A percentile compares a stretch with the other conserved stretches of the same genome.
phyloP scores from a whole-genome alignment of 2,113 vertebrate genomes.

The Triplophysa rosa region DNA sequence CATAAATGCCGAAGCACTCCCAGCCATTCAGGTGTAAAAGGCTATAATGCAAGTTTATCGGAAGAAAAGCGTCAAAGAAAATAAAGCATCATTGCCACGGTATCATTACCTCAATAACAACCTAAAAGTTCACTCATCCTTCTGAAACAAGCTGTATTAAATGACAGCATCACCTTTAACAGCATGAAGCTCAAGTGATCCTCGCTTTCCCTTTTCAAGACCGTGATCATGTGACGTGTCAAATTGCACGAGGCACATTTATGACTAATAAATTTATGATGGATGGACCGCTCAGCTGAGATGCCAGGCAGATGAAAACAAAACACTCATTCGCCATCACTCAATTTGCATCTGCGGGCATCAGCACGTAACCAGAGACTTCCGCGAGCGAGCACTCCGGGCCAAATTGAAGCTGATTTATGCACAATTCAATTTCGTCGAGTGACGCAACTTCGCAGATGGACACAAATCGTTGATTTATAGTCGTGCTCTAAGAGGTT shows the following conservation, averaged over 20 bases:
- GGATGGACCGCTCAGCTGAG: slow-evolving; percentile 9
- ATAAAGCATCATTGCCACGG: neutral
- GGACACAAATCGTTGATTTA: slow-evolving; percentile 43
- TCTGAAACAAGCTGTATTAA: neutral
- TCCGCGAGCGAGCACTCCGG: slow-evolving; percentile 27
- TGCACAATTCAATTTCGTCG: slow-evolving; percentile 2
- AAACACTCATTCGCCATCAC: neutral
- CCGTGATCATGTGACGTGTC: neutral
- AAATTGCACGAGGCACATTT: slow-evolving; percentile 26
- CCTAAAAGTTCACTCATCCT: neutral
- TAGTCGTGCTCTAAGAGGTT: slow-evolving; percentile 41
- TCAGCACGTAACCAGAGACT: slow-evolving; percentile 23
- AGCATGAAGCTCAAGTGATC: neutral
- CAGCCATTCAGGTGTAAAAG: neutral
- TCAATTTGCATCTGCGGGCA: slow-evolving; percentile 19
- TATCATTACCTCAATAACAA: neutral
- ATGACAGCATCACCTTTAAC: slow-evolving; percentile 8
- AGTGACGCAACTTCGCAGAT: slow-evolving; percentile 36
- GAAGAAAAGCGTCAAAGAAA: neutral
- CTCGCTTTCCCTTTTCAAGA: neutral
- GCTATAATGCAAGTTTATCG: neutral
- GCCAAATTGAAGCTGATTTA: slow-evolving; percentile 31
- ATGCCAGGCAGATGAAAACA: slow-evolving; percentile 19
- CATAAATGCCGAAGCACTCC: too few relatives aligned
- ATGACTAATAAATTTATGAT: slow-evolving; percentile 23